These are phyloP conservation scores for Achatina immaculata DNA, from an alignment of 1,140 invertebrate genomes.

Conservation along the genomic window DNA sequence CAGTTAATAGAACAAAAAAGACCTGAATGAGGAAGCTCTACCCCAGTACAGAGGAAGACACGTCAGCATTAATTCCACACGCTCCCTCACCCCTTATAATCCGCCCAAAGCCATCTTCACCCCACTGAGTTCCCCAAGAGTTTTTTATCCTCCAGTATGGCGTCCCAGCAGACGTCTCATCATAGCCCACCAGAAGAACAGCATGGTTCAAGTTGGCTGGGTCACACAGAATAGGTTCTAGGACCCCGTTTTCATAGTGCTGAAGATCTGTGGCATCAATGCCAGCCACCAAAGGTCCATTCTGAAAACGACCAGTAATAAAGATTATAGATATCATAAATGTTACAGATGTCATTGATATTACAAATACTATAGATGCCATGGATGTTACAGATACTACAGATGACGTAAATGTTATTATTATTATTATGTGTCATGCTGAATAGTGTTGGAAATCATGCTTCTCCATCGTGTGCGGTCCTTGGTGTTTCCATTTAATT, in stretches of 20 bases:
- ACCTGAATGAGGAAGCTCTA: too few relatives aligned
- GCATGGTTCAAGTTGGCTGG: neutral
- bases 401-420: too few relatives aligned
- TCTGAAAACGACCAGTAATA: conserved; percentile 1
- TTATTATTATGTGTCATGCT: too few relatives aligned
- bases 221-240: neutral
- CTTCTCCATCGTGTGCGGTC: too few relatives aligned
- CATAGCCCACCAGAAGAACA: neutral
- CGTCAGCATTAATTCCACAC: conserved; percentile 54
- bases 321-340: too few relatives aligned
- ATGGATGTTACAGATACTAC: too few relatives aligned
- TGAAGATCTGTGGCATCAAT: conserved; percentile 9
- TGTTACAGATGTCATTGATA: too few relatives aligned
- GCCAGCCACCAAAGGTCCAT: conserved; percentile 21
- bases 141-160: conserved; percentile 70
- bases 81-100: conserved; percentile 74
- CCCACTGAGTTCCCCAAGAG: conserved; percentile 76
- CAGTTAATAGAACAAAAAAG: too few relatives aligned
- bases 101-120: conserved; percentile 73
- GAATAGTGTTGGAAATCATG: too few relatives aligned
- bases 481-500: too few relatives aligned
- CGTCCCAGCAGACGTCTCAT: conserved; percentile 32
- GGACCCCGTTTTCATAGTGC: neutral
- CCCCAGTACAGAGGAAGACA: too few relatives aligned
- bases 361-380: too few relatives aligned